Conservation (phyloP, 2,888 invertebrate genomes). For the Megaustenia siamemsis region DNA sequence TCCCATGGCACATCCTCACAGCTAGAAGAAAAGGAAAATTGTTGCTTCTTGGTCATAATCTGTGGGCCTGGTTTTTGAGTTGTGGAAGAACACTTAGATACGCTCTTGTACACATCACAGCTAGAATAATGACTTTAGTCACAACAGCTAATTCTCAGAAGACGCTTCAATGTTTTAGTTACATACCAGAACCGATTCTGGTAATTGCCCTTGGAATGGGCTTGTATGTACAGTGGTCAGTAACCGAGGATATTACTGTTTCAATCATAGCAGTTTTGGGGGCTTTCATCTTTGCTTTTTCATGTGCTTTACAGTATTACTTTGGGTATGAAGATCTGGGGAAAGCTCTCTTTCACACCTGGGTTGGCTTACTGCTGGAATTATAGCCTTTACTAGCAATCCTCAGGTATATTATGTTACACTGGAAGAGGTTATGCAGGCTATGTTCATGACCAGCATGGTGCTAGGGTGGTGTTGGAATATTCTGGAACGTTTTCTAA, state of each 20-base stretch:
- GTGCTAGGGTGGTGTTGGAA: constrained; percentile 71
- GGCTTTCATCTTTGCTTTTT: constrained; percentile 73
- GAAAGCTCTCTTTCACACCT: constrained; percentile 71
- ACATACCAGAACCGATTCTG: constrained; percentile 72
- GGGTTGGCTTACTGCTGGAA: constrained; percentile 78
- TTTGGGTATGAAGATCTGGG: constrained; percentile 72
- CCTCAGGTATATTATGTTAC: constrained; percentile 66
- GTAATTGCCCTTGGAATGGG: constrained; percentile 75
- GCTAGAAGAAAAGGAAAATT: constrained; percentile 21
- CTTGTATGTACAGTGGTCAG: constrained; percentile 75
- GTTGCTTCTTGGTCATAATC: not conserved
- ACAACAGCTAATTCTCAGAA: constrained; percentile 53
- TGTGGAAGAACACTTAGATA: constrained; percentile 32
- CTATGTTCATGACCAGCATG: constrained; percentile 74
- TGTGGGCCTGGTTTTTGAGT: not conserved
- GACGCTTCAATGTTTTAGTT: constrained; percentile 66
- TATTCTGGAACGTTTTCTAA: constrained; percentile 66
- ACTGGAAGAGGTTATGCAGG: constrained; percentile 74
- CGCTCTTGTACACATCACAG: constrained; percentile 47
- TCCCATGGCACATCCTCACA: not conserved
- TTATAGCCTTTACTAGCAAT: constrained; percentile 73
- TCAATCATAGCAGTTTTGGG: constrained; percentile 72
- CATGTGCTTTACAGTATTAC: constrained; percentile 75
- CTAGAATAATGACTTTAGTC: constrained; percentile 48
- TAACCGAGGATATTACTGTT: constrained; percentile 67